A percentile compares a stretch with the other conserved stretches of the same genome.
phyloP scores from a whole-genome alignment of 1,140 invertebrate species.

The Parasteatoda tepidariorum region DNA sequence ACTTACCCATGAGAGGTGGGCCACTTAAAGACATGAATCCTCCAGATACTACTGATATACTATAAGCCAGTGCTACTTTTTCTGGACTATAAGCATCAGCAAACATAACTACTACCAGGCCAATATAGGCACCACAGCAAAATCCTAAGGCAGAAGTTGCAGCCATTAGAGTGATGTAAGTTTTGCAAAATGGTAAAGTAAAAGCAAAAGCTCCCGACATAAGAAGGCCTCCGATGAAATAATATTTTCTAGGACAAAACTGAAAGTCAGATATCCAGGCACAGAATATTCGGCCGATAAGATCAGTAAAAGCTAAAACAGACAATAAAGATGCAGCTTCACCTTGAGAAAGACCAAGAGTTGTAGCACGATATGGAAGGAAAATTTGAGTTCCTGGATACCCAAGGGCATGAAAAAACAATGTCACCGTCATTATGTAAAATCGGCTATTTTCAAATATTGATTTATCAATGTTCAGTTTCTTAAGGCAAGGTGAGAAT shows the following conservation, averaged over 20 bases:
- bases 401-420: constrained; percentile 55
- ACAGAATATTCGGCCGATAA: constrained; percentile 60
- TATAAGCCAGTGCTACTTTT: constrained; percentile 57
- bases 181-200: constrained; percentile 56
- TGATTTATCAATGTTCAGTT: constrained; percentile 53
- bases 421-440: constrained; percentile 61
- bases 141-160: constrained; percentile 60
- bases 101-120: constrained; percentile 61
- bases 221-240: constrained; percentile 61
- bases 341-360: constrained; percentile 53
- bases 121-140: constrained; percentile 62
- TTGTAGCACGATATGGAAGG: constrained; percentile 58
- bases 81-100: constrained; percentile 60
- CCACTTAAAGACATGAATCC: constrained; percentile 55
- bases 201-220: constrained; percentile 59
- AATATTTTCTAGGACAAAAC: constrained; percentile 61
- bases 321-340: constrained; percentile 60
- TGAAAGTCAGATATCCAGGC: constrained; percentile 62
- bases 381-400: constrained; percentile 62
- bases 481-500: constrained; percentile 16
- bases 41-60: constrained; percentile 35
- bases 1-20: constrained; percentile 56
- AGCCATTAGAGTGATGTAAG: constrained; percentile 39
- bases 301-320: constrained; percentile 60
- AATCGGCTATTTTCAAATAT: constrained; percentile 58